Evolutionary conservation across 1,140 invertebrate species (phyloP), one percentile per base, ranked within the genome.

Genomic region (Drosophila ogumai): DNA sequence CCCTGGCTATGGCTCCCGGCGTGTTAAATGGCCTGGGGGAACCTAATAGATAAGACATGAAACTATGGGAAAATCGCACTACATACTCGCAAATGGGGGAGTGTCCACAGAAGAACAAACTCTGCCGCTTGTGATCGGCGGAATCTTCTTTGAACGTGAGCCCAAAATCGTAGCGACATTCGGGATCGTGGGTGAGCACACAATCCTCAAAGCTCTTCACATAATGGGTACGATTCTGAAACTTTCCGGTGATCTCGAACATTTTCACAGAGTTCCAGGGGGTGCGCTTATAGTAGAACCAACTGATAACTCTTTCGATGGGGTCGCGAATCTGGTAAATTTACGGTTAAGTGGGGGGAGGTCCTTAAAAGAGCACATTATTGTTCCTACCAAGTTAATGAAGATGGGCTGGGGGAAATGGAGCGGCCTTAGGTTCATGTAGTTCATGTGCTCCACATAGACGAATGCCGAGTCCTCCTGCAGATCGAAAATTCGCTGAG

Each of bases 171-270:
- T 97, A 98, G 47, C 94, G 94, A 82, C 97, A 98, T 91, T 98
- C 97, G n/a, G 95, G 93, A 92, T 98, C 96, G 0, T 95, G 95
- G 34, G 94, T 95, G 50, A 96, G 88, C 13, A 98, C 97, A 81
- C 97, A 98, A 0, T 96, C 95, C 90, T 98, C 96, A 91, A 97
- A 82, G 97, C 91, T 97, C 95, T 98, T 98, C 90, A 96, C 96
- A 7, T 98, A 93, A 96, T 96, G 97, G 94, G 34, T 94, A 10
- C 96, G 96, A 92, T 96, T 96, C 7, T 96, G 95, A 46, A 97
- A 93, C 34, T 96, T 96, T 47, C 97, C 96, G 0, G 96, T 96
- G 79, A 96, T 94, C 25, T 75, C 13, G 19, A 52, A 86, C 58
- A 63, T 68, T 47, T 66, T 63, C n/a, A 82, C 28, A 0, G 75